Evolutionary conservation across 2,797 vertebrate genomes (phyloP), one percentile per base, ranked within the genome.

Genomic region (Syngnathus rostellatus): DNA sequence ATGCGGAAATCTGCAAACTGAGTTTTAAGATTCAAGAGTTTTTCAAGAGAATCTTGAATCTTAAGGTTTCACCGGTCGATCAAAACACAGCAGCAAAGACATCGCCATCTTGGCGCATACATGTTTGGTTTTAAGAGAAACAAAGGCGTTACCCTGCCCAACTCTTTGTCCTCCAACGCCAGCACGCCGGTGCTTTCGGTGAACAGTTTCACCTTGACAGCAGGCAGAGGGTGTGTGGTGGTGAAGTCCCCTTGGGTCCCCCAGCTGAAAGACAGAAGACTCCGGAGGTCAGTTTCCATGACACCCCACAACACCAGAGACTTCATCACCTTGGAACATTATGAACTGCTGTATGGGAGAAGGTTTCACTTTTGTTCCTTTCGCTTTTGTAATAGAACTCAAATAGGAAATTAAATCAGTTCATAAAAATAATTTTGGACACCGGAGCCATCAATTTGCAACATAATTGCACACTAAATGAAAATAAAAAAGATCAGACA

Each of bases 151-250:
- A 99, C 97, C 94, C 97, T 90, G 77, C 97, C 97, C 39, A 99
- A 94, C 75, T 99, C 97, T 87, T 99, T 99, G 92, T 99, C 97
- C 85, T 99, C 97, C 86, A 99, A 85, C 6, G 97, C 97, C 89
- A 99, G 86, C 70, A 99, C 97, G 6, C 97, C 97, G 0, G 97
- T 99, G 87, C 97, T 99, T 82, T 99, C 97, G 0, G 97, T 99
- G 88, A 99, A 99, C 73, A 99, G 93, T 82, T 99, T 99, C 89
- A 99, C 97, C 91, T 99, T 99, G 89, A 99, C 97, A 60, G 92
- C 97, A 48, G 97, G 97, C 74, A 99, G 93, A 0, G 97, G 97
- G 0, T 99, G 97, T 46, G 97, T 98, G 39, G 95, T 97, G 0
- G 92, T 95, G 87, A 99, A 99, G 89, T 99, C 97, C 79, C 97